These are phyloP conservation scores for Champsocephalus gunnari DNA, from an alignment of 2,797 vertebrate genomes.

Conservation along the genomic window DNA sequence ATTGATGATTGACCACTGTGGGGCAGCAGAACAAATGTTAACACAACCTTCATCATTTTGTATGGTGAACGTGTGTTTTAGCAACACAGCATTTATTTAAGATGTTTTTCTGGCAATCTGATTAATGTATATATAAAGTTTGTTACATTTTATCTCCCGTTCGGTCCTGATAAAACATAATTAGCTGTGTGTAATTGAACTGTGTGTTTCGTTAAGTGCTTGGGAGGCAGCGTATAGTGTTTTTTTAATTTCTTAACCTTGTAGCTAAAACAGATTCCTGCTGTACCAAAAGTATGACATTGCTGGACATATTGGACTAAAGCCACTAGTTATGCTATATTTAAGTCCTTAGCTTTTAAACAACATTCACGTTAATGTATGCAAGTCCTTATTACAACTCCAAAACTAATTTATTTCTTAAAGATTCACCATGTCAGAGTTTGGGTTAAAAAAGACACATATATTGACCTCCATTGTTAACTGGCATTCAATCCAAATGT, in stretches of 20 bases:
- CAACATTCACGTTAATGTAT: not conserved
- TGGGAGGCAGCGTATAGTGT: too few relatives aligned
- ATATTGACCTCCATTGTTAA: too few relatives aligned
- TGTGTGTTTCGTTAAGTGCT: too few relatives aligned
- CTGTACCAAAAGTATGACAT: too few relatives aligned
- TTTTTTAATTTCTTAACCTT: too few relatives aligned
- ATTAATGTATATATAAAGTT: not conserved
- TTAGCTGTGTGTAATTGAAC: too few relatives aligned
- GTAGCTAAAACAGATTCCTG: not conserved
- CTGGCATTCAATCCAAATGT: too few relatives aligned
- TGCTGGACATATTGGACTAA: not conserved
- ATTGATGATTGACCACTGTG: not conserved
- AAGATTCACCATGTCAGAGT: not conserved
- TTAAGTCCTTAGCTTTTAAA: not conserved
- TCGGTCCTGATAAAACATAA: too few relatives aligned
- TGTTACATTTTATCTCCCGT: too few relatives aligned
- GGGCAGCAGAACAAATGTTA: not conserved
- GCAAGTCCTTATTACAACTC: not conserved
- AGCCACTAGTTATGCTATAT: not conserved
- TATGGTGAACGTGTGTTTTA: not conserved
- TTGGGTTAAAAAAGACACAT: not conserved
- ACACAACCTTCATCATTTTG: not conserved
- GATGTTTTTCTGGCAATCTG: not conserved
- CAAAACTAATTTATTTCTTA: not conserved
- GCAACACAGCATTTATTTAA: too few relatives aligned